Evolutionary conservation across 2,888 invertebrate species (phyloP).

Genomic region (Drosophila nigricruria): DNA sequence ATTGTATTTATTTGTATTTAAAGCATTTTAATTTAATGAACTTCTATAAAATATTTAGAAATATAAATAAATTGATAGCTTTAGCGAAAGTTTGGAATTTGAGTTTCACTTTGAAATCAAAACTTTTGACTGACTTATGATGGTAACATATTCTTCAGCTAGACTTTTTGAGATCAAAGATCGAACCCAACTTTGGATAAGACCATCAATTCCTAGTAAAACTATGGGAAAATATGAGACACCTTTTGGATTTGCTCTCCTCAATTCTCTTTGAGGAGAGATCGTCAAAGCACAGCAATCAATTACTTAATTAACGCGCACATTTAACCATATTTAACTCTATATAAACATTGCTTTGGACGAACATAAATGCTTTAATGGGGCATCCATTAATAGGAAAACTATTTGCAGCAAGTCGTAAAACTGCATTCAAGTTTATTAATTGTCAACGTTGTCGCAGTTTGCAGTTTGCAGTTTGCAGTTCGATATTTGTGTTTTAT

Average conservation of each 20-base stretch:
- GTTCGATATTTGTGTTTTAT: conserved; percentile 8
- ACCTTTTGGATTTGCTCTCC: not conserved
- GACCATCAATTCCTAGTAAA: too few species aligned
- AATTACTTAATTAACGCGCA: conserved; percentile 5
- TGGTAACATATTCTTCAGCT: too few species aligned
- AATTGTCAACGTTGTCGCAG: conserved; percentile 17
- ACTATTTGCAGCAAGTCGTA: conserved; percentile 12
- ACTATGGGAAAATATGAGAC: too few species aligned
- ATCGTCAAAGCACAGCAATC: not conserved
- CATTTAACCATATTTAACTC: not conserved
- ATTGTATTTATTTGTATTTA: too few species aligned
- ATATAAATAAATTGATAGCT: too few species aligned
- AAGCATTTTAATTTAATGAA: too few species aligned
- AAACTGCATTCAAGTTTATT: conserved; percentile 43
- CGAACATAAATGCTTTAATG: conserved; percentile 26
- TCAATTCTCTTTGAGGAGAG: not conserved
- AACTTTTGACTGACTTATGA: too few species aligned
- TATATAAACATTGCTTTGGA: not conserved
- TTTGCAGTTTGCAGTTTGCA: conserved; percentile 20
- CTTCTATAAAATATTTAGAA: too few species aligned
- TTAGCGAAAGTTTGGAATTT: too few species aligned
- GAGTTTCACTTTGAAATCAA: too few species aligned
- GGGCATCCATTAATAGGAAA: conserved; percentile 8
- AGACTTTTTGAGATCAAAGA: too few species aligned
- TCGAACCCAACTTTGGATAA: too few species aligned